Percentiles rank a stretch among this genome's conserved stretches.
These are phyloP conservation scores for Melanerpes aurifrons DNA, from an alignment of 2,113 vertebrate species.

Conservation along the genomic window DNA sequence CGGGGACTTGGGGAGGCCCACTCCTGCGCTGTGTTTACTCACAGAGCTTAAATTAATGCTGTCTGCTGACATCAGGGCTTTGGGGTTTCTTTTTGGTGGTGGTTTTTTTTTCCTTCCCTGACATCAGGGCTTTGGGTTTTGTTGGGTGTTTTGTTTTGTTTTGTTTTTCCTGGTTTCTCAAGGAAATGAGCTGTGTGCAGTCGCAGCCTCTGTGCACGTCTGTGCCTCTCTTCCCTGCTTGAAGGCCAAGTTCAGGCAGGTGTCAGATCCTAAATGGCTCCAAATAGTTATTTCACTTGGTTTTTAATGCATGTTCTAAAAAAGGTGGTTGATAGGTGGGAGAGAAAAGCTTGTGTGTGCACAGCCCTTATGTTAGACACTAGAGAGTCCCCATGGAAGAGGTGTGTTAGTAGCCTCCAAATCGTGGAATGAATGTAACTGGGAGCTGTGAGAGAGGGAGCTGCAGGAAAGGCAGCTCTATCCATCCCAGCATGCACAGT, in stretches of 20 bases:
- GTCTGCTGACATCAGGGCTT: slow-evolving; percentile 44
- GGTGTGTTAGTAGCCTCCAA: neutral
- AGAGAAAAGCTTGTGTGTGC: neutral
- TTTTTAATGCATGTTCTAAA: neutral
- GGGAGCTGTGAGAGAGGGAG: fast-evolving
- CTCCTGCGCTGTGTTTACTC: slow-evolving; percentile 29
- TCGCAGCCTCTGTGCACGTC: neutral
- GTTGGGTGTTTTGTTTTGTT: neutral
- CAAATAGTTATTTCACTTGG: neutral
- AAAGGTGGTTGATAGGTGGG: neutral
- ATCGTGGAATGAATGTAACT: fast-evolving
- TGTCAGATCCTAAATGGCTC: neutral
- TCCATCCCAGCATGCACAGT: fast-evolving
- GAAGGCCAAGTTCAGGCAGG: slow-evolving; percentile 8
- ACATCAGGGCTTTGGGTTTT: neutral
- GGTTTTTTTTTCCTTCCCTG: too few relatives aligned
- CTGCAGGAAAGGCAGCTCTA: neutral
- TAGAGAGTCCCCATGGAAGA: neutral
- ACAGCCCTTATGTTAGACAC: fast-evolving
- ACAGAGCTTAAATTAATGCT: slow-evolving; percentile 21
- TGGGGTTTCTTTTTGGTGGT: neutral
- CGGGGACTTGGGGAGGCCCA: slow-evolving; percentile 24
- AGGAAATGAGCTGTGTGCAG: neutral
- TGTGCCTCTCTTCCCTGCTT: neutral
- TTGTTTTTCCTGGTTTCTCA: neutral